phyloP scores from a whole-genome alignment of 2,113 vertebrate species.

The Chaetodon auriga region DNA sequence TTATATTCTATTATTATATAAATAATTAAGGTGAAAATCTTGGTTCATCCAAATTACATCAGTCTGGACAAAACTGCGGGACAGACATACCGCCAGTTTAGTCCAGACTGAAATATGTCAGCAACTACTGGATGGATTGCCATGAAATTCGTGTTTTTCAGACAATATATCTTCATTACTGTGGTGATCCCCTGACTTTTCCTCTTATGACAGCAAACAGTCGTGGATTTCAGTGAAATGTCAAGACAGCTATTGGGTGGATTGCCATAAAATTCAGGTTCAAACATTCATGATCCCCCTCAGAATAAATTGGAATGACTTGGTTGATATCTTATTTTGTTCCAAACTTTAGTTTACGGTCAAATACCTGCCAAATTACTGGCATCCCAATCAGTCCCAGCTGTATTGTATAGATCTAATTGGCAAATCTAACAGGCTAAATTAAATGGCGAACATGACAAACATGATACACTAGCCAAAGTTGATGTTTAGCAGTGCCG shows the following conservation, averaged over 20 bases:
- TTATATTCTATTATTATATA: neutral
- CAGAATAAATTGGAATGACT: neutral
- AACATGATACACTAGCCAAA: too few species aligned
- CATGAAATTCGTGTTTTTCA: neutral
- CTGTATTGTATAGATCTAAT: neutral
- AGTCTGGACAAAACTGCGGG: too few species aligned
- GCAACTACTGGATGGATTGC: neutral
- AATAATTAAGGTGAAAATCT: constrained; percentile 17
- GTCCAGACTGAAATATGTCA: neutral
- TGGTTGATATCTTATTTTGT: neutral
- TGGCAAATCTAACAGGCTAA: too few species aligned
- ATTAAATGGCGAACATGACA: too few species aligned
- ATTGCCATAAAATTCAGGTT: neutral
- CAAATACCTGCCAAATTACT: neutral
- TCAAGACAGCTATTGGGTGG: neutral
- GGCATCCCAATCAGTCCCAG: neutral
- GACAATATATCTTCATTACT: too few species aligned
- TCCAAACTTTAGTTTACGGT: neutral
- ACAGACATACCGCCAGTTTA: too few species aligned
- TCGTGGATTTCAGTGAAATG: neutral
- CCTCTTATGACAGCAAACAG: neutral
- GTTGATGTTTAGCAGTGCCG: neutral
- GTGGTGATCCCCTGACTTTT: neutral
- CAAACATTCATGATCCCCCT: neutral
- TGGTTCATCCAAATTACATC: neutral